These are phyloP conservation scores for Chalcis sispes DNA, from an alignment of 2,888 invertebrate genomes.

Conservation along the genomic window DNA sequence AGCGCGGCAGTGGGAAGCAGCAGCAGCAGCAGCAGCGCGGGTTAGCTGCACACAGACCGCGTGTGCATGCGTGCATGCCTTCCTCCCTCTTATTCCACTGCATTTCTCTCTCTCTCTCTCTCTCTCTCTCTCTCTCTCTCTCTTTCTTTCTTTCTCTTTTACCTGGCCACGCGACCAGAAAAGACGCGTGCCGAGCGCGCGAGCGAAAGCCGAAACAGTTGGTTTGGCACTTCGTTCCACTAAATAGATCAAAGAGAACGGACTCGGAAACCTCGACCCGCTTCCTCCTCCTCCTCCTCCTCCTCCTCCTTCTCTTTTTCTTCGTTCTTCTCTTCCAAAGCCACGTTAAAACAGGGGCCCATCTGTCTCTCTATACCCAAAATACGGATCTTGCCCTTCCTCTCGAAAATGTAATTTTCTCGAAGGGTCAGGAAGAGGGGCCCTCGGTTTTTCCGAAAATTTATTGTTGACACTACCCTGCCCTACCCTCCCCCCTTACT, in stretches of 20 bases:
- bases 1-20: not conserved
- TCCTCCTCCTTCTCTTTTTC: too few relatives aligned
- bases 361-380: constrained; percentile 39
- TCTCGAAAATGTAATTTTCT: constrained; percentile 41
- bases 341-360: too few relatives aligned
- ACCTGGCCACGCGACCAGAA: not conserved
- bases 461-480: too few relatives aligned
- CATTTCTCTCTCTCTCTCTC: constrained; percentile 2
- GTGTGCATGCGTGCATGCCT: too few relatives aligned
- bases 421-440: constrained; percentile 9
- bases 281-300: too few relatives aligned
- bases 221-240: constrained; percentile 45
- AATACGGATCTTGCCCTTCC: not conserved
- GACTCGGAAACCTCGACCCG: not conserved
- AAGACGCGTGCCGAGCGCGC: constrained; percentile 17
- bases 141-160: constrained; percentile 17
- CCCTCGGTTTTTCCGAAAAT: constrained; percentile 9
- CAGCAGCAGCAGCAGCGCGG: not conserved
- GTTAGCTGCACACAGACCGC: not conserved
- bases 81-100: constrained; percentile 4
- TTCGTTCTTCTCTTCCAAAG: too few relatives aligned
- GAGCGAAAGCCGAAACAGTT: constrained; percentile 39
- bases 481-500: too few relatives aligned
- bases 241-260: constrained; percentile 14
- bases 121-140: constrained; percentile 22